Evolutionary conservation across 2,797 vertebrate species (phyloP).

Genomic region (Aeoliscus strigatus): DNA sequence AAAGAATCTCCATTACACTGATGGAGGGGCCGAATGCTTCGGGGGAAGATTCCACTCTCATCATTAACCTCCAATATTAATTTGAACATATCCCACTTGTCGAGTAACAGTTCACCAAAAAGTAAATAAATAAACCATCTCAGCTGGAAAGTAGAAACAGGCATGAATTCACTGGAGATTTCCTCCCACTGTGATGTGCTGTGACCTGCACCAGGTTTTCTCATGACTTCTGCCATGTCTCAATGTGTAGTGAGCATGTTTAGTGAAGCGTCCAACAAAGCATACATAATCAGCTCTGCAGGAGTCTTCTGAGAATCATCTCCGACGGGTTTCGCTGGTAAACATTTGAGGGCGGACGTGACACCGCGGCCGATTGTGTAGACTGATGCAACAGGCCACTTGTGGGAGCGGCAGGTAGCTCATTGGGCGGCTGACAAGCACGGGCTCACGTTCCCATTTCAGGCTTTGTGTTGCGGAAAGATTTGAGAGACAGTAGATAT

Average conservation of each 20-base stretch:
- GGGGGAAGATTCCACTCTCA: no score
- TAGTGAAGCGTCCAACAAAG: constrained; percentile 38
- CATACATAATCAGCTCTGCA: constrained; percentile 53
- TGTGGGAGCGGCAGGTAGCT: constrained; percentile 38
- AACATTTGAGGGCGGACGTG: constrained; percentile 43
- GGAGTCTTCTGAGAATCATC: constrained; percentile 52
- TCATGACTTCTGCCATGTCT: constrained; percentile 52
- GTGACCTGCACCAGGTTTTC: constrained; percentile 42
- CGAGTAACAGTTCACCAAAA: no score
- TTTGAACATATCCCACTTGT: no score
- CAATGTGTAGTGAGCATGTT: constrained; percentile 59
- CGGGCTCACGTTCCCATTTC: constrained; percentile 60
- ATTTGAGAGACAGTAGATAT: constrained; percentile 64
- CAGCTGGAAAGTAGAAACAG: no score
- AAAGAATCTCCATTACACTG: no score
- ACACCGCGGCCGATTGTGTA: constrained; percentile 26
- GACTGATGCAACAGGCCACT: constrained; percentile 39
- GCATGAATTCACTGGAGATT: constrained; percentile 18
- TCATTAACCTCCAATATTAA: no score
- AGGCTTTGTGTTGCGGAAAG: constrained; percentile 73
- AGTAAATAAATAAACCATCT: no score
- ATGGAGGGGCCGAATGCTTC: no score
- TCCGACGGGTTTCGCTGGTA: constrained; percentile 40
- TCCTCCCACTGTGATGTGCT: constrained; percentile 36
- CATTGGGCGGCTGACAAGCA: constrained; percentile 49